Base-by-base conservation (phyloP, 2,113 vertebrate genomes). In the Zosterops hypoxanthus region DNA sequence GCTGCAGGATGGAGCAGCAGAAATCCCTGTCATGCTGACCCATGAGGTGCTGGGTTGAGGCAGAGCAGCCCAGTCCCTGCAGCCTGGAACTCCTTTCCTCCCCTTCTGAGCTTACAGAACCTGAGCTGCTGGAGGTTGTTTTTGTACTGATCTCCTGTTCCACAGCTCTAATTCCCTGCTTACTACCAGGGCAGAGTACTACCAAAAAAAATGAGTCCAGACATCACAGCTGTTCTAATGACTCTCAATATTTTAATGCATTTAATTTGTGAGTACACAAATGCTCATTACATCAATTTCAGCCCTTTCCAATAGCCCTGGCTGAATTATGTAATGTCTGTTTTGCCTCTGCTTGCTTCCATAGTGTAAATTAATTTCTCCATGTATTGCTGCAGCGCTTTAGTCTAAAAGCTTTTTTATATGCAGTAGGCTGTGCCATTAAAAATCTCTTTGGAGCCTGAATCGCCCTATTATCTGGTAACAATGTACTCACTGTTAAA, bases 291-390 rank as follows among this genome's bases (percentile, higher is more conserved):
- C 88, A 71, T 80, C 64, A 83, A 21, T 92, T 84, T 71, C 82
- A 90, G 68, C 72, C 88, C 78, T 72, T 71, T 94, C 73, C 88
- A 92, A 41, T 84, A 93, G 86, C 75, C 56, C 57, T 86, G 69
- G 68, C 89, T 96, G 88, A 81, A 90, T 96, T 96, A 93, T 91
- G 91, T 94, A 90, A 94, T 91, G 88, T 95, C 90, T 97, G 83
- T 91, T 94, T 96, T 89, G 92, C 86, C 66, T 94, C 64, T 94
- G 70, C 91, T 88, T 92, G 76, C 94, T 92, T 93, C 71, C 93
- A 80, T 49, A 82, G 66, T 75, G 65, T 94, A 91, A 93, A 95
- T 95, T 46, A 93, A 85, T 86, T 92, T 95, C 90, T 91, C 82
- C 82, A 28, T 95, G 85, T 93, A 92, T 92, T 86, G 79, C 92